Base-by-base conservation (phyloP, 2,113 vertebrate species). In the Otus sunia region DNA sequence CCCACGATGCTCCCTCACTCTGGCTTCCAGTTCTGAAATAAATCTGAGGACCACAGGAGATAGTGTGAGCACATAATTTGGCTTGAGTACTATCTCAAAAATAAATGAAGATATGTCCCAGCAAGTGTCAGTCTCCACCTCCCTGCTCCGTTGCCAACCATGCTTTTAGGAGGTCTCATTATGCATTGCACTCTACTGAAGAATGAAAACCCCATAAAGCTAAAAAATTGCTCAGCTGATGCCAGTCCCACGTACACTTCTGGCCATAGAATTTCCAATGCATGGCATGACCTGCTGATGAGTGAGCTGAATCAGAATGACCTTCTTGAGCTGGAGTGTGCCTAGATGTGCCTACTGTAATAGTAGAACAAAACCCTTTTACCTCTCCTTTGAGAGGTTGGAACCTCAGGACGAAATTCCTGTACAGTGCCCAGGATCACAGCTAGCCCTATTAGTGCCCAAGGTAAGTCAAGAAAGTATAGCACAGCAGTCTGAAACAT, bases 11-110 rank as follows among this genome's bases (percentile, higher is more conserved):
- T 91, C 85, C 45, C 53, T 71, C 71, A 27, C n/a, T 89, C 83
- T 68, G 74, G 66, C 43, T 96, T 94, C 93, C 91, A 95, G 89
- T 86, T 97, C 71, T 91, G 93, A 84, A 82, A 73, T 39, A 72
- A 34, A 71, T 41, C 64, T 39, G 41, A 87, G 91, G 58, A 68
- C 79, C 82, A 69, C 11, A 90, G 58, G 20, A 88, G 67, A 79
- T 6, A 75, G 66, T 25, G 50, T 5, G 37, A 94, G 63, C 53
- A 17, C 4, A 8, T 3, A 15, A 82, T 29, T 71, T 20, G 78
- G 20, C 79, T 72, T 63, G 27, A 94, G 50, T 56, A 59, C 64
- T 29, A 15, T 15, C 81, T 39, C 0, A 0, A 77, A 77, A 79
- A 63, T 10, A 50, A 2, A 80, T 7, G n/a, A 64, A 59, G 75